These are phyloP conservation scores for Nylanderia fulva DNA, from an alignment of 1,140 invertebrate species.

Conservation along the genomic window DNA sequence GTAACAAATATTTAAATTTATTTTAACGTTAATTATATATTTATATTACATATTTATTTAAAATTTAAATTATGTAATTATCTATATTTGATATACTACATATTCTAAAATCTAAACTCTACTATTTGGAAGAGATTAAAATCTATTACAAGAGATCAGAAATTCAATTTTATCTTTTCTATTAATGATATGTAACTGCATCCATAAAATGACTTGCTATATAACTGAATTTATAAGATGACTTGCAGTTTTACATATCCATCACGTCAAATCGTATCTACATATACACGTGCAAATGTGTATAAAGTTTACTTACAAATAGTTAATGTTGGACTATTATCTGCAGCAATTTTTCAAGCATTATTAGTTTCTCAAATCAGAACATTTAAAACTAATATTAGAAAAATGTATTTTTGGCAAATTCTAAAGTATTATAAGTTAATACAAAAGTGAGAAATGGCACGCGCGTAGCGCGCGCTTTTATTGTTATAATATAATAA, in stretches of 20 bases:
- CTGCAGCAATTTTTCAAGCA: background rate
- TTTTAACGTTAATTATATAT: background rate
- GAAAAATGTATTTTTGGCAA: too few species aligned
- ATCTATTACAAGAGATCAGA: too few species aligned
- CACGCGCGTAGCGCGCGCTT: too few species aligned
- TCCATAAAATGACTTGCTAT: constrained; percentile 2
- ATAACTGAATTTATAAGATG: background rate
- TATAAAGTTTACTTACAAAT: background rate
- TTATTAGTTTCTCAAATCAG: background rate
- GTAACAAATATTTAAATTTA: background rate
- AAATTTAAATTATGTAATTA: background rate
- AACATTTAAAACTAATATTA: too few species aligned
- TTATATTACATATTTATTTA: background rate
- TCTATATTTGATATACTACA: background rate
- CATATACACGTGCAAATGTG: background rate
- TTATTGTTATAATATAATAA: too few species aligned
- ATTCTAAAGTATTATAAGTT: too few species aligned
- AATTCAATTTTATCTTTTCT: background rate
- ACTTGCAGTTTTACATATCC: background rate
- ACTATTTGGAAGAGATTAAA: background rate
- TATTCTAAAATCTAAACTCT: background rate
- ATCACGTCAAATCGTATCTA: background rate
- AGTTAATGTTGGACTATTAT: background rate
- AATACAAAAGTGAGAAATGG: too few species aligned
- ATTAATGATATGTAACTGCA: background rate